Evolutionary conservation across 2,797 vertebrate species (phyloP).

Genomic region (Hippopotamyrus pictus): DNA sequence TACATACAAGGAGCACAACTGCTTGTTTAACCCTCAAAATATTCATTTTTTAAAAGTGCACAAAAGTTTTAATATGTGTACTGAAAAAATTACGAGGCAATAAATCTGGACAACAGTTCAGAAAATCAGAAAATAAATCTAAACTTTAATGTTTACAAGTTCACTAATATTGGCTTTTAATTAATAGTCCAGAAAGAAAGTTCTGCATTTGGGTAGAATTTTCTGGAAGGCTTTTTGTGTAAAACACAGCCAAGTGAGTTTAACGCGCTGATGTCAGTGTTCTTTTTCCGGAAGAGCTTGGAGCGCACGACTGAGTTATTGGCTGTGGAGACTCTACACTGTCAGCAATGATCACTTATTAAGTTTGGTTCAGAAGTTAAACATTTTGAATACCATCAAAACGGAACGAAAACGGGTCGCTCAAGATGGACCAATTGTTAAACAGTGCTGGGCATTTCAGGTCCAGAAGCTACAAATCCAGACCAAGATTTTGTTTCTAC

Average conservation of each 20-base stretch:
- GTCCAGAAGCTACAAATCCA: background rate
- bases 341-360: constrained; percentile 31
- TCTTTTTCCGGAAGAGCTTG: constrained; percentile 22
- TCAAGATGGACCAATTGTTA: constrained; percentile 15
- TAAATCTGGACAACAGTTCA: background rate
- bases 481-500: background rate
- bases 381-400: constrained; percentile 12
- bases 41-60: background rate
- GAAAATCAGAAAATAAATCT: background rate
- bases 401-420: constrained; percentile 28
- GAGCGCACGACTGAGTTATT: constrained; percentile 19
- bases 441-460: background rate
- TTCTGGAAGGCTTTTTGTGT: background rate
- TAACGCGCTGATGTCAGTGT: background rate
- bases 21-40: background rate
- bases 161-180: background rate
- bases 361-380: constrained; percentile 1
- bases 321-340: background rate
- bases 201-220: background rate
- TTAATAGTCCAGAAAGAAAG: background rate
- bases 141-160: background rate
- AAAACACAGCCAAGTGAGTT: constrained; percentile 14
- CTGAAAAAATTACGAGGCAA: background rate
- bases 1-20: background rate
- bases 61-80: background rate